Evolutionary conservation across 2,888 invertebrate species (phyloP), one percentile per base, ranked within the genome.

Genomic region (Diachrysia chrysitis): DNA sequence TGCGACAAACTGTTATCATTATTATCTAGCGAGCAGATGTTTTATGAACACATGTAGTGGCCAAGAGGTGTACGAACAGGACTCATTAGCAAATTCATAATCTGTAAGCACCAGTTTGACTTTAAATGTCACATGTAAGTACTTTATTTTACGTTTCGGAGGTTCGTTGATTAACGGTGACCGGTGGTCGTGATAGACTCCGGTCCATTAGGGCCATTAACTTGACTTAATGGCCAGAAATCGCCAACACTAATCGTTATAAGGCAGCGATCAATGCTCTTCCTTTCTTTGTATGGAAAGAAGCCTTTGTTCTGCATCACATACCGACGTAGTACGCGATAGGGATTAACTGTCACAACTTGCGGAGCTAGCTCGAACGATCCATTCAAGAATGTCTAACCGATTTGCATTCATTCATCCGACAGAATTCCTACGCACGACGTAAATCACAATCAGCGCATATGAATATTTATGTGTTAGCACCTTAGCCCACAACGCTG

Each of bases 351-450:
- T 42, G 37, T 51, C 56, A 48, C 59, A 35, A 59, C 0, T 14
- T 60, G 60, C 60, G n/a, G 46, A 62, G 48, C 56, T 69, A 56
- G 63, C 59, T 61, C 51, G 54, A 69, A 67, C 63, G 56, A 56
- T 51, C 54, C 73, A 80, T 81, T 80, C 73, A 80, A 73, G 70
- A 73, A 76, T 79, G 71, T 66, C 53, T 64, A 57, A 37, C 61
- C 58, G 56, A 81, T 74, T 76, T 79, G 66, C 74, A 81, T 81
- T 82, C 82, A 81, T 81, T 81, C 82, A 81, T 74, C 53, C 57
- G n/a, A 60, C 62, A 63, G 68, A 73, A 76, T 76, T 76, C 63
- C 66, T 66, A 81, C 69, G 66, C 74, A 71, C 64, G 69, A 58
- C 64, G 71, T 66, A 69, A 71, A 76, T 71, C 32, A 66, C 73